Conservation (phyloP, 2,113 vertebrate species). For the Bolborhynchus lineola region DNA sequence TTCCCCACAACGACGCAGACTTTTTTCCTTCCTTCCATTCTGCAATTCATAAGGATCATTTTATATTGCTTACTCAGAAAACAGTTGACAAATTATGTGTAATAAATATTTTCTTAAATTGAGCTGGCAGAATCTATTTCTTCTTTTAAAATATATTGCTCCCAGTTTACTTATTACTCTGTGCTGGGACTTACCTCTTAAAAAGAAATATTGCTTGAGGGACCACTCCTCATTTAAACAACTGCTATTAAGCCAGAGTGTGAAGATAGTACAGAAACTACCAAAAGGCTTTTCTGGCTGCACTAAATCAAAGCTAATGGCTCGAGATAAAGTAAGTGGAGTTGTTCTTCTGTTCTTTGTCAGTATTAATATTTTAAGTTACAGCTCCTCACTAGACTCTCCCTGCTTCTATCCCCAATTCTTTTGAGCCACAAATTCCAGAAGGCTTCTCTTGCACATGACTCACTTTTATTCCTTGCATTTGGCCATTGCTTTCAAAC, state of each 20-base stretch:
- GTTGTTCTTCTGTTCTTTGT: constrained; percentile 67
- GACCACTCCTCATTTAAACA: constrained; percentile 72
- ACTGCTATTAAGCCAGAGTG: constrained; percentile 67
- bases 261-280: constrained; percentile 63
- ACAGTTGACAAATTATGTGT: constrained; percentile 61
- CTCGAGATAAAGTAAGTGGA: constrained; percentile 65
- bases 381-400: constrained; percentile 33
- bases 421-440: constrained; percentile 43
- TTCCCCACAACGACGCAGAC: not conserved
- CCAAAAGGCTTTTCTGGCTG: constrained; percentile 51
- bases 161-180: constrained; percentile 68
- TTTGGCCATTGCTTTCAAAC: constrained; percentile 18
- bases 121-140: constrained; percentile 50
- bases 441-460: not conserved
- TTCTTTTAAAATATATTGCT: constrained; percentile 63
- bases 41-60: constrained; percentile 26
- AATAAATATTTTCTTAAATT: constrained; percentile 68
- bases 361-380: constrained; percentile 72
- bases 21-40: constrained; percentile 2
- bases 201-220: constrained; percentile 69
- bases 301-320: constrained; percentile 72
- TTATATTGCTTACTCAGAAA: constrained; percentile 56
- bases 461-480: not conserved
- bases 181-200: constrained; percentile 57
- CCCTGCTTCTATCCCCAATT: not conserved